Base-by-base conservation (phyloP, 2,797 vertebrate species). In the Pipistrellus pygmaeus region DNA sequence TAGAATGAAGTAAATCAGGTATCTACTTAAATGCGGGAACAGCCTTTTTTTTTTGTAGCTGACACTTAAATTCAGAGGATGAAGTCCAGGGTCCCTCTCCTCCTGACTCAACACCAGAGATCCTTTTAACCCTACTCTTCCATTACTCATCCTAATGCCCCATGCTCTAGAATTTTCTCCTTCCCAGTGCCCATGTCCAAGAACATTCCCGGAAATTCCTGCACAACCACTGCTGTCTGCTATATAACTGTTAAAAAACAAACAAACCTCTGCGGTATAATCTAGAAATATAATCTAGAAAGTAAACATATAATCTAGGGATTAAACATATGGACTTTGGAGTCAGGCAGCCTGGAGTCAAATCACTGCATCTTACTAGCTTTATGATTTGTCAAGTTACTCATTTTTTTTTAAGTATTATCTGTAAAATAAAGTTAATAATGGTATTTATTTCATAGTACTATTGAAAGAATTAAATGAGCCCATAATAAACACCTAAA, bases 241-340 rank as follows among this genome's bases (percentile, higher is more conserved):
- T 86, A 75, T 23, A 20, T 20, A 81, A 77, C 8, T 20, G 15
- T 20, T 25, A 72, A 71, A 77, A 57, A 27, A 41, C n/a, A 41
- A 41, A 23, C 66, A 95, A 86, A 2, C 48, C n/a, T 53, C 48
- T 64, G 21, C 30, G 4, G 64, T 88, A 60, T 53, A 62, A 12
- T 64, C 21, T 66, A 77, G 81, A 14, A 89, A 90, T 86, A 57
- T n/a, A 35, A 17, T 44, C n/a, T 75, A 90, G 66, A 27, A 90
- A 90, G 75, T 75, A 80, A 86, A 55, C 1, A 62, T 81, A 66
- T n/a, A 53, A 14, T 68, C n/a, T 57, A 76, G 78, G 23, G 87
- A 85, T 81, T 81, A 72, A 90, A 51, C 0, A 11, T 20, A 68
- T 0, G 10, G 5, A 78, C n/a, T 68, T 27, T 38, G 44, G 73